Evolutionary conservation across 2,113 vertebrate genomes (phyloP).

Genomic region (Tupaia chinensis): DNA sequence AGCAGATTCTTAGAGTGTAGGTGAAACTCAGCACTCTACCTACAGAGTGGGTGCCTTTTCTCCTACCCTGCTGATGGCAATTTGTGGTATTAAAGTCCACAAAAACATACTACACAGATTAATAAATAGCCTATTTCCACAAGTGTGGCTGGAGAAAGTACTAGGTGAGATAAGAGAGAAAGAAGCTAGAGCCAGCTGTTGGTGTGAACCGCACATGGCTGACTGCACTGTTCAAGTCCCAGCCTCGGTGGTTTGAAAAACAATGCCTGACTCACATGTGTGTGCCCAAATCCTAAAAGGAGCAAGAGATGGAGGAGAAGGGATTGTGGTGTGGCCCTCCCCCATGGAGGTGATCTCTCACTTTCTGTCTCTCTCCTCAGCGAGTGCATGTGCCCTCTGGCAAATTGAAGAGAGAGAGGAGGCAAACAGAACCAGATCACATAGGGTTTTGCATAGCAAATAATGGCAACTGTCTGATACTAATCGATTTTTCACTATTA

Average conservation of each 20-base stretch:
- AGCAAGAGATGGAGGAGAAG: no score
- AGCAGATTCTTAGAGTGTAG: background rate
- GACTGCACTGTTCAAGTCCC: no score
- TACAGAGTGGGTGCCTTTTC: background rate
- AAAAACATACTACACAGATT: background rate
- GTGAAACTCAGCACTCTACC: background rate
- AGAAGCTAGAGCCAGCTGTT: no score
- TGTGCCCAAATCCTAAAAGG: no score
- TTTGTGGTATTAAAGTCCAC: background rate
- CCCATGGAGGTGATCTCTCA: no score
- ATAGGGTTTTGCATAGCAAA: background rate
- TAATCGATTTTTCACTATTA: rapidly evolving
- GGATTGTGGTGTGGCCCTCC: no score
- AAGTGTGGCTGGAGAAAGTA: background rate
- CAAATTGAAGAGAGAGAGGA: no score
- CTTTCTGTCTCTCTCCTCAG: no score
- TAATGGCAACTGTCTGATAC: background rate
- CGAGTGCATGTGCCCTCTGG: no score
- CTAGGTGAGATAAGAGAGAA: background rate
- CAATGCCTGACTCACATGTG: no score
- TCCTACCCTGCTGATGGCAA: background rate
- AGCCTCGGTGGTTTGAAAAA: no score
- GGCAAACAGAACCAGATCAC: background rate
- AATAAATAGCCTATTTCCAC: background rate
- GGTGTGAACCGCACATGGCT: no score